Evolutionary conservation across 2,113 vertebrate genomes (phyloP).

Genomic region (Muscicapa adusta): DNA sequence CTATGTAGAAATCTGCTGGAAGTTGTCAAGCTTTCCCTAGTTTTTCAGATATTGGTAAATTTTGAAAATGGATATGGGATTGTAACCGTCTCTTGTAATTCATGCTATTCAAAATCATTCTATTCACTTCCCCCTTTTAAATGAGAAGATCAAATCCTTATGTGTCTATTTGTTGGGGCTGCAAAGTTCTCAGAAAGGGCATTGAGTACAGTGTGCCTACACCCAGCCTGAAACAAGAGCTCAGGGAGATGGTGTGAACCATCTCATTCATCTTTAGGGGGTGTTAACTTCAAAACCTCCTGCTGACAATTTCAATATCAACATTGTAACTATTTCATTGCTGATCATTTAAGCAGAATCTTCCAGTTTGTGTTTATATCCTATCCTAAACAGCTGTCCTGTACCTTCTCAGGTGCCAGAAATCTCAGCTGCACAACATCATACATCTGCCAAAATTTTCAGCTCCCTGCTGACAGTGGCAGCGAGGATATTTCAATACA

Average conservation of each 20-base stretch:
- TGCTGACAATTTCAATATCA: neutral
- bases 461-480: conserved; percentile 17
- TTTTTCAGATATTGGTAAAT: neutral
- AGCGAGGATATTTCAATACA: neutral
- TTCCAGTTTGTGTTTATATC: neutral
- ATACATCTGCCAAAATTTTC: neutral
- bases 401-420: conserved; percentile 30
- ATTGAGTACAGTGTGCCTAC: neutral
- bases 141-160: neutral
- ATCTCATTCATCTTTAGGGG: conserved; percentile 1
- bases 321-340: neutral
- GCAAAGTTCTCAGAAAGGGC: neutral
- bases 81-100: neutral
- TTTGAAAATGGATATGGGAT: neutral
- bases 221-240: neutral
- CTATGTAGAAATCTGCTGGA: neutral
- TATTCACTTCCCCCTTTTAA: neutral
- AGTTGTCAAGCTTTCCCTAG: neutral
- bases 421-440: conserved; percentile 32
- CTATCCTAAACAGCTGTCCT: neutral
- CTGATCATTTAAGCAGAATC: conserved; percentile 1
- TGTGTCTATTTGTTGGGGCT: neutral
- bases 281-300: conserved; percentile 7
- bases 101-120: neutral
- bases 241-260: conserved; percentile 23